A percentile compares a stretch with the other conserved stretches of the same genome.
phyloP scores from a whole-genome alignment of 2,888 invertebrate species.

The Anoplius nigerrimus region DNA sequence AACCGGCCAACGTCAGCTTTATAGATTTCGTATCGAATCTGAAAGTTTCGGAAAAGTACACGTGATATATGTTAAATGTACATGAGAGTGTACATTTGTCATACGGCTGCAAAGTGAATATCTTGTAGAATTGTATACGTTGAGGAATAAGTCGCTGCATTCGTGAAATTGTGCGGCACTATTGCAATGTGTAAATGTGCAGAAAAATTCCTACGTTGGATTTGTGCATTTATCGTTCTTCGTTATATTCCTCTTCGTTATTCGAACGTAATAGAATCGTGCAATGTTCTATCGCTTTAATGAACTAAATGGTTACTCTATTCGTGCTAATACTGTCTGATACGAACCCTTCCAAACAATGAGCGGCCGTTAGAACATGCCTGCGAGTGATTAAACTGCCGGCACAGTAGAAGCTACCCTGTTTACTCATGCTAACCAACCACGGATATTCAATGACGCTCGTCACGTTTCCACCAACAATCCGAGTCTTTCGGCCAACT shows the following conservation, averaged over 20 bases:
- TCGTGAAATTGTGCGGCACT: too few relatives aligned
- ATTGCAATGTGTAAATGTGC: too few relatives aligned
- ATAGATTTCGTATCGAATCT: slow-evolving; percentile 67
- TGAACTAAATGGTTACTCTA: not conserved
- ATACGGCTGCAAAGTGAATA: too few relatives aligned
- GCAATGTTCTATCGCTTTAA: slow-evolving; percentile 1
- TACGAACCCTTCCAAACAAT: slow-evolving; percentile 84
- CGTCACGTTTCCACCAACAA: slow-evolving; percentile 83
- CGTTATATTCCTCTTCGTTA: too few relatives aligned
- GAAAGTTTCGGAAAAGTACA: slow-evolving; percentile 23
- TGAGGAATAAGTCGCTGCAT: too few relatives aligned
- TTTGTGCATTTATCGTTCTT: too few relatives aligned
- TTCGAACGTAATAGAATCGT: not conserved
- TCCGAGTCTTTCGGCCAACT: slow-evolving; percentile 79
- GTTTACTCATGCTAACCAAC: slow-evolving; percentile 82
- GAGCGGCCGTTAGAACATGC: slow-evolving; percentile 86
- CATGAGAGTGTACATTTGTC: too few relatives aligned
- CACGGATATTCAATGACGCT: slow-evolving; percentile 85
- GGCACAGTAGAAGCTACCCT: slow-evolving; percentile 83
- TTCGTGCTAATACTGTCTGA: not conserved
- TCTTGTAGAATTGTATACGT: too few relatives aligned
- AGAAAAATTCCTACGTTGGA: too few relatives aligned
- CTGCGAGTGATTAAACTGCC: slow-evolving; percentile 83
- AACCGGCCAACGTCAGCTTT: slow-evolving; percentile 61
- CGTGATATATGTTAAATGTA: too few relatives aligned